A percentile compares a stretch with the other conserved stretches of the same genome.
phyloP scores from a whole-genome alignment of 2,888 invertebrate genomes.

The Pammene aurita region DNA sequence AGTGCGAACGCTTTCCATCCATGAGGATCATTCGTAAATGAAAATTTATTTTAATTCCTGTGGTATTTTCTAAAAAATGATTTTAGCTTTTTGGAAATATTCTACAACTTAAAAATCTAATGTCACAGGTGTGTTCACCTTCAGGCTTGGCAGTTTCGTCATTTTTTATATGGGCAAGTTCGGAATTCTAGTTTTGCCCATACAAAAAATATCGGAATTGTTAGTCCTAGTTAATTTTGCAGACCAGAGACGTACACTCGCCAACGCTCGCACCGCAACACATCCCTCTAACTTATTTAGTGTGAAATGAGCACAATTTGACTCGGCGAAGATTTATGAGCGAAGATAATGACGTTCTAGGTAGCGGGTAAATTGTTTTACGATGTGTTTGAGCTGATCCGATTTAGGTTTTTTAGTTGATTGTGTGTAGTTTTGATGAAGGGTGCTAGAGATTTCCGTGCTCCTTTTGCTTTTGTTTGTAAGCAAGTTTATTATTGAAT shows the following conservation, averaged over 20 bases:
- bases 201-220: no score
- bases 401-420: slow-evolving; percentile 22
- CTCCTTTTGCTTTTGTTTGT: slow-evolving; percentile 8
- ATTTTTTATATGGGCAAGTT: no score
- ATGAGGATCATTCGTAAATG: no score
- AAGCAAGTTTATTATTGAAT: background rate
- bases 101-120: no score
- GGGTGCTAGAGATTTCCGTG: background rate
- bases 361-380: slow-evolving; percentile 42
- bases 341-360: slow-evolving; percentile 56
- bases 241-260: background rate
- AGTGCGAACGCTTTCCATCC: no score
- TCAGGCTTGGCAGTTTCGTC: no score
- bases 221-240: background rate
- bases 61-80: no score
- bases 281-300: slow-evolving; percentile 67
- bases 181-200: no score
- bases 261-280: background rate
- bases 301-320: slow-evolving; percentile 79
- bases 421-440: slow-evolving; percentile 24
- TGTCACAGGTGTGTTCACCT: no score
- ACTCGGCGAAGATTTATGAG: slow-evolving; percentile 70
- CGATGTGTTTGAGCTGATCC: slow-evolving; percentile 35
- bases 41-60: no score
- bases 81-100: no score